Evolutionary conservation across 2,113 vertebrate genomes (phyloP), one percentile per base, ranked within the genome.

Genomic region (Gavialis gangeticus): DNA sequence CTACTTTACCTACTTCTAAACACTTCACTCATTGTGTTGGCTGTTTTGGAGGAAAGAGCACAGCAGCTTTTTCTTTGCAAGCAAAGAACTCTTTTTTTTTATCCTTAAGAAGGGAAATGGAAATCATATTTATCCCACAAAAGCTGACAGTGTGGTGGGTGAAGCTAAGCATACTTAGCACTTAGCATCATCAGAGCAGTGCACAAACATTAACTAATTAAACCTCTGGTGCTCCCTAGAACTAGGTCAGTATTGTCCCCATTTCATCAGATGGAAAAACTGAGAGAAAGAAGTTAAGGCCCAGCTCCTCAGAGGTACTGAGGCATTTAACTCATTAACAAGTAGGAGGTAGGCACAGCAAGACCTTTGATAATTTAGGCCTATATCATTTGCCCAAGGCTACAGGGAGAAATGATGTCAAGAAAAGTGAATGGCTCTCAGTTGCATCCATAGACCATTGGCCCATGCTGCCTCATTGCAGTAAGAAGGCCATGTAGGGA

Each of bases 31-130:
- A 75, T 94, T 4, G 1, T 10, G 19, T 85, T 69, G 84, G 75
- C 82, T 91, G 69, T 22, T 93, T 87, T 86, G 71, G 78, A 91
- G 91, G 82, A 94, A 92, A 25, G 76, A 92, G 84, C 89, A 93
- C 94, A 94, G 54, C 89, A 81, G 69, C 90, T 96, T 75, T 92
- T 75, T 73, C 84, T 87, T 86, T 91, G 90, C 89, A 84, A 80
- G 90, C 93, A 90, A 91, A 95, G 27, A 79, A 89, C 55, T 46
- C 83, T 95, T 91, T 80, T 94, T 66, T 89, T 88, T 90, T 89
- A 89, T 46, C 5, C 84, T 92, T 92, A 92, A 89, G 94, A 95
- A 46, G 22, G 21, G 93, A 90, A 96, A 83, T 56, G 71, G 77
- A 73, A 85, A 89, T 75, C 0, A 0, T 84, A 24, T 94, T 95